These are phyloP conservation scores for rabbit (Oryctolagus cuniculus) DNA, from an alignment of 2,113 vertebrate species.

Conservation along the genomic window DNA sequence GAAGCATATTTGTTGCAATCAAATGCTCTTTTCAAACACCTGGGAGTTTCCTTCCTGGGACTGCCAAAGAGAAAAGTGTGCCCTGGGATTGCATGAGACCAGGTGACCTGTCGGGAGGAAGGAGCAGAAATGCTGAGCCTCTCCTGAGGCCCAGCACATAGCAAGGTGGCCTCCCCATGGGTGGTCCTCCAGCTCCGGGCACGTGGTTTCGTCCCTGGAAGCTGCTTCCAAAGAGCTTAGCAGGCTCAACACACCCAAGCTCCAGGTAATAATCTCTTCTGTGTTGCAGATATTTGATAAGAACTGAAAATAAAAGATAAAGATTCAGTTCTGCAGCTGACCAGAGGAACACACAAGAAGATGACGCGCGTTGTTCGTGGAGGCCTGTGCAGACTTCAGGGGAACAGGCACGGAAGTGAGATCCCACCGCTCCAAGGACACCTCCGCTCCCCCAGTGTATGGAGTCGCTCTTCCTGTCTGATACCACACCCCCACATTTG, in stretches of 20 bases:
- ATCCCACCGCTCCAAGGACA: neutral
- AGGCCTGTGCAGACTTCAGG: neutral
- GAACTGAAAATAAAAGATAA: slow-evolving; percentile 66
- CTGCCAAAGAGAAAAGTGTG: neutral
- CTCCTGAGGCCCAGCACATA: neutral
- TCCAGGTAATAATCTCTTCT: neutral
- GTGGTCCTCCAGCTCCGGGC: neutral
- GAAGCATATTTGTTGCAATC: neutral
- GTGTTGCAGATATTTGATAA: slow-evolving; percentile 50
- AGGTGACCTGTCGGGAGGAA: neutral
- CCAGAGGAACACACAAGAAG: neutral
- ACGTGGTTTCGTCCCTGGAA: neutral
- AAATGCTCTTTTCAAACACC: neutral
- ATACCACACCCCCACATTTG: neutral
- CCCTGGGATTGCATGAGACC: neutral
- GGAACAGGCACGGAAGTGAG: neutral
- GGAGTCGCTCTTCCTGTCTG: neutral
- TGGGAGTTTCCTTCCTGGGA: neutral
- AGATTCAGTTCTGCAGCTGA: slow-evolving; percentile 24
- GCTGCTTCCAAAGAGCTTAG: neutral
- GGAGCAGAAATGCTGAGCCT: neutral
- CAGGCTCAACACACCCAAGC: slow-evolving; percentile 40
- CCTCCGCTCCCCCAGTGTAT: neutral
- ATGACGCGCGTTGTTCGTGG: neutral
- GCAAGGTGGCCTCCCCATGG: neutral